Base-by-base conservation (phyloP, 2,888 invertebrate genomes). In the Metellina segmentata region DNA sequence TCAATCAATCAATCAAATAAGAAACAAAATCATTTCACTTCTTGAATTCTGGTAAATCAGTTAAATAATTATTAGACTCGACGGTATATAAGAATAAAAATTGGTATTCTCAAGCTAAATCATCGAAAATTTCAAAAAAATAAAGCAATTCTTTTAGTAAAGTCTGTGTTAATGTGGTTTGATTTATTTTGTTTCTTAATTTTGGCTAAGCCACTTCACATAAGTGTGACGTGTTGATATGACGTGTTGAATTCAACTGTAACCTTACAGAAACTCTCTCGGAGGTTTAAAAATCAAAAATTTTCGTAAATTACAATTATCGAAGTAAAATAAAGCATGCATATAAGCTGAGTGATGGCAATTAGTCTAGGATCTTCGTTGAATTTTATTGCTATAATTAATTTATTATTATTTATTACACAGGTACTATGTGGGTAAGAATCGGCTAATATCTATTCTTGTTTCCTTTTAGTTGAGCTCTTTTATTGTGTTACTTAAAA, bases 351-450 rank as follows among this genome's bases (percentile, higher is more conserved):
- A 61, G 16, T n/a, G 49, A 91, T 87, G 83, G 77, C 53, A 34
- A 61, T 82, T 34, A 61, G 48, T 48, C 11, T 70, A 71, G 77
- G 71, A 11, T 49, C 71, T 11, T 91, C 83, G 7, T 51, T 91
- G n/a, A 87, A 83, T 72, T 61, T 53, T 69, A 78, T 91, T 79
- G 53, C 69, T 19, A 7, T 91, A 19, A 13, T 87, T 79, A 87
- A 87, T 87, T 87, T 91, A 83, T 87, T 91, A n/a, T 34, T 91
- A 71, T 86, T 91, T 87, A 81, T 91, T 69, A 82, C 87, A 19
- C 87, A 87, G 11, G 83, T 87, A 61, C 72, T 91, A 61, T 87
- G 83, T 20, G 91, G 91, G 91, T 91, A 49, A 91, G 91, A 83
- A 69, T 71, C 9, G 34, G 74, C 20, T 9, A n/a, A 6, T 74